Evolutionary conservation across 2,888 invertebrate genomes (phyloP).

Genomic region (Piscicola geometra): DNA sequence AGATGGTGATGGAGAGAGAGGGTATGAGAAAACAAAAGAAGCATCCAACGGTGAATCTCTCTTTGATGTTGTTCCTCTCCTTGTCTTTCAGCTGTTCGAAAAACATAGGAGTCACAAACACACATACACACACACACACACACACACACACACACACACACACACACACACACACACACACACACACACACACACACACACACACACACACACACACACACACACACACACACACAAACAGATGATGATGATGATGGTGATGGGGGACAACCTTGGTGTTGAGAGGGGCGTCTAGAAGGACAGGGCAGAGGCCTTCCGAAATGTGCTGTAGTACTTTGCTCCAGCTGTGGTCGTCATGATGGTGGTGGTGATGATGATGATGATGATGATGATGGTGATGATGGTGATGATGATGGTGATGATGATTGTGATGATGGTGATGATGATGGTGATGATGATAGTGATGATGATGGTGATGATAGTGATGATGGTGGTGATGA

Average conservation of each 20-base stretch:
- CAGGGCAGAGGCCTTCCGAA: conserved; percentile 55
- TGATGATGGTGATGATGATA: conserved; percentile 17
- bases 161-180: no score
- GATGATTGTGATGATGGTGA: conserved; percentile 21
- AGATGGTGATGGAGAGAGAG: background rate
- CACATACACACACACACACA: background rate
- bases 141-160: background rate
- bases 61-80: background rate
- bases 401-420: conserved; percentile 21
- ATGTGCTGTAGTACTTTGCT: conserved; percentile 73
- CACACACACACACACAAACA: no score
- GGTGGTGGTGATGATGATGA: no score
- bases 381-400: conserved; percentile 22
- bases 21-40: background rate
- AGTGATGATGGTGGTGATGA: conserved; percentile 14
- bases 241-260: no score
- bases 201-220: no score
- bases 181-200: no score
- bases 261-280: conserved; percentile 30
- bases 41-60: background rate
- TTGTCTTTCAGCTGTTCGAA: background rate
- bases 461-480: conserved; percentile 10
- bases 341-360: no score
- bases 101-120: background rate
- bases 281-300: conserved; percentile 2